Percentiles rank a stretch among this genome's conserved stretches.
phyloP scores from a whole-genome alignment of 2,113 vertebrate genomes.

The Elaphurus davidianus region DNA sequence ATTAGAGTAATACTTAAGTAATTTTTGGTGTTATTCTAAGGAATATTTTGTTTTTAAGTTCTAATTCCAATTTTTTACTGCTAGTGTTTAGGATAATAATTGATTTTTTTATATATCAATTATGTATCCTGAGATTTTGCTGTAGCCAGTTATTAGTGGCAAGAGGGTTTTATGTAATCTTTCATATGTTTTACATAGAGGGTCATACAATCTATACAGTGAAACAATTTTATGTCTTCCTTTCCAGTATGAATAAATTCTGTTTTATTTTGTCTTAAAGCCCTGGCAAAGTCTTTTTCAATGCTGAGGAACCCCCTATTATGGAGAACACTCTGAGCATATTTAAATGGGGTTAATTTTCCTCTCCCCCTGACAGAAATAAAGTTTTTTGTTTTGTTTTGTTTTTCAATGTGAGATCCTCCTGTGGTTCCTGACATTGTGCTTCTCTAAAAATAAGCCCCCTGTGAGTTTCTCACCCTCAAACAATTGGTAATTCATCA shows the following conservation, averaged over 20 bases:
- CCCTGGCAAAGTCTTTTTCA: neutral
- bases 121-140: neutral
- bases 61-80: neutral
- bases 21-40: neutral
- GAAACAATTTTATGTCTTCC: neutral
- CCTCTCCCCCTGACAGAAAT: neutral
- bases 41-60: neutral
- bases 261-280: neutral
- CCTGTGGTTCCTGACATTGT: neutral
- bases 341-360: neutral
- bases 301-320: neutral
- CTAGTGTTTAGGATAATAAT: neutral
- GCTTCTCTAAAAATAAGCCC: neutral
- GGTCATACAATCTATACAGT: neutral
- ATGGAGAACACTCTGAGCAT: neutral
- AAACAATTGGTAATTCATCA: neutral
- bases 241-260: neutral
- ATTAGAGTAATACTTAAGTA: neutral
- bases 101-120: neutral
- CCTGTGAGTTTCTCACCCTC: neutral
- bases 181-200: neutral
- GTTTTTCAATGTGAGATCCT: neutral
- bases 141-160: neutral
- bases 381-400: neutral
- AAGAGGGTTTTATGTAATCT: neutral